These are phyloP conservation scores for Apamea crenata DNA, from an alignment of 2,888 invertebrate genomes.

Conservation along the genomic window DNA sequence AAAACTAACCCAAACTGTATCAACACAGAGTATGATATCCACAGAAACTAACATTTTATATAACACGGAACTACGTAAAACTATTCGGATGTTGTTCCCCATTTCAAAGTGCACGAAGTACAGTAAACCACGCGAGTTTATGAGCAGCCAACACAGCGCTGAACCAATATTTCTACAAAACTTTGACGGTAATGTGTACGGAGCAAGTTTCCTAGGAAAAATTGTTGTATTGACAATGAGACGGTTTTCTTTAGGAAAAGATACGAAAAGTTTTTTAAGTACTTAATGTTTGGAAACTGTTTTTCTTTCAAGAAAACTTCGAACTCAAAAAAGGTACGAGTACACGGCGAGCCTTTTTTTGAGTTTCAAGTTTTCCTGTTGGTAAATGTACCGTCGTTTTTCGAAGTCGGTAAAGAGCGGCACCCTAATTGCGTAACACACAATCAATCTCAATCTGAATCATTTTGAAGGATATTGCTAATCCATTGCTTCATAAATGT, in stretches of 20 bases:
- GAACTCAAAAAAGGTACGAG: not conserved
- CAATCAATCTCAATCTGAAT: too few relatives aligned
- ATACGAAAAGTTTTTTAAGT: conserved; percentile 15
- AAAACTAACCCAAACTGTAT: not conserved
- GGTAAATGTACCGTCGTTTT: not conserved
- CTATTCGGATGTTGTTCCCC: conserved; percentile 25
- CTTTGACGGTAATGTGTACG: conserved; percentile 50
- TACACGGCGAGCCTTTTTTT: not conserved
- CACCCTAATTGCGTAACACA: too few relatives aligned
- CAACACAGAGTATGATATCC: not conserved
- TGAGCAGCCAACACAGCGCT: conserved; percentile 35
- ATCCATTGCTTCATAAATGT: too few relatives aligned
- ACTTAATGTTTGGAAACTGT: conserved; percentile 4
- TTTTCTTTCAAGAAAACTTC: conserved; percentile 6
- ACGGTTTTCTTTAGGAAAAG: conserved; percentile 6
- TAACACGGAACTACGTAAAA: conserved; percentile 28
- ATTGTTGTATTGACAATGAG: conserved; percentile 41
- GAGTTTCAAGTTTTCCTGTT: not conserved
- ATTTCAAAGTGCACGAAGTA: conserved; percentile 49
- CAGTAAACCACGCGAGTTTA: conserved; percentile 59
- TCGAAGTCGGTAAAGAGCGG: too few relatives aligned
- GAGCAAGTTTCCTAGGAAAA: conserved; percentile 45
- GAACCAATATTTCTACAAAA: conserved; percentile 60
- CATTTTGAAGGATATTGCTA: too few relatives aligned
- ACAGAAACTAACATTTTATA: conserved; percentile 28